Base-by-base conservation (phyloP, 2,797 vertebrate species). In the Psittacula echo region DNA sequence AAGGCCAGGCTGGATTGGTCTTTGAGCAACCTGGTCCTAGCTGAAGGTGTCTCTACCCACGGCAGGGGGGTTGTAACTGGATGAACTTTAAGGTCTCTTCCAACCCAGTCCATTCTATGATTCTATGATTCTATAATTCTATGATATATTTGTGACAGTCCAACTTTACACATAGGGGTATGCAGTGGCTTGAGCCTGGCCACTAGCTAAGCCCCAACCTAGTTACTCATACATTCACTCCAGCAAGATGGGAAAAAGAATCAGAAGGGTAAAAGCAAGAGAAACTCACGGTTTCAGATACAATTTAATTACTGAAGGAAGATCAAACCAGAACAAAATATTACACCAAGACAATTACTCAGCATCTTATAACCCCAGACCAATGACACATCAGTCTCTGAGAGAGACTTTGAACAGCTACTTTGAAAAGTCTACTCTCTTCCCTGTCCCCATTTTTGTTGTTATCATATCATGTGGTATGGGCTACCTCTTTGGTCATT, bases 111-210 rank as follows among this genome's bases (percentile, higher is more conserved):
- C 24, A 39, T 27, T 39, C 34, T 39, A 34, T 34, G 32, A 56
- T 56, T 56, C 32, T n/a, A 37, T 60, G 22, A 60, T 60, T 58
- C 22, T 27, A 37, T 39, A 39, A 61, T 61, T 37, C 15, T 29
- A 9, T 61, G 13, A 56, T 26, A 7, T 65, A n/a, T 7, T 68
- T 37, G 32, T 56, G 18, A 92, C 0, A 0, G 11, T 24, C 41
- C 19, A 7, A 11, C 30, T 77, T 85, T 42, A 67, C 19, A 48
- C 10, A 13, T 8, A 39, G 11, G 6, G 8, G 3, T 54, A 45
- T 54, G 19, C 15, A 71, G 18, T 65, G 20, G 6, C 18, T 70
- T 73, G 18, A 37, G 74, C 23, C 17, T 65, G 39, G 4, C 4
- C 27, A n/a, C 27, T 32, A 79, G 26, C 60, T 68, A 64, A 68